Percentiles rank a stretch among this genome's conserved stretches.
Evolutionary conservation across 2,797 vertebrate species (phyloP).

Genomic region (Cercopithecus petaurista): DNA sequence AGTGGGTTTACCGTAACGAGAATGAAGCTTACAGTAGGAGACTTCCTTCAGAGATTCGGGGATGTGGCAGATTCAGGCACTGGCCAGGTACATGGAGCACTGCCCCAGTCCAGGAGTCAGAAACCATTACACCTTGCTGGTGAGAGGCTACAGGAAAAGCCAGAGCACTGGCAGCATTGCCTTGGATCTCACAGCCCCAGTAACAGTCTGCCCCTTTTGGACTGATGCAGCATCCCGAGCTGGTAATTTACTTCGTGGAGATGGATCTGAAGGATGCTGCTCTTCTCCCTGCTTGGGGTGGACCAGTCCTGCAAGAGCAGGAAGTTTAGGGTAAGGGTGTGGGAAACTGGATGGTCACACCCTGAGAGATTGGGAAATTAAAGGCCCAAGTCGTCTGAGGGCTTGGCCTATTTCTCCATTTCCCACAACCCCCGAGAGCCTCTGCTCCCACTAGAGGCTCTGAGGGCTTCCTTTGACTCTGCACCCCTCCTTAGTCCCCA

Average conservation of each 20-base stretch:
- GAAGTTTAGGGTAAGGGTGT: too few species aligned
- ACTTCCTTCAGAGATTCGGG: too few species aligned
- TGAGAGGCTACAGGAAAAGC: not conserved
- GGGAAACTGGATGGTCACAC: too few species aligned
- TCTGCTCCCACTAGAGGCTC: not conserved
- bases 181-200: not conserved
- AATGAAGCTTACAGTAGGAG: not conserved
- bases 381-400: not conserved
- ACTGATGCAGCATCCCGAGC: not conserved
- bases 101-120: not conserved
- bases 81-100: not conserved
- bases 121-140: not conserved
- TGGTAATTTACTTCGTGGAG: not conserved
- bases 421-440: fast-evolving
- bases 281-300: not conserved
- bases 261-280: not conserved
- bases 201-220: too few species aligned
- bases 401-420: not conserved
- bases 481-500: not conserved
- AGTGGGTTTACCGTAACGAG: not conserved
- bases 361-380: not conserved
- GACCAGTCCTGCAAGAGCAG: not conserved
- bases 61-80: too few species aligned
- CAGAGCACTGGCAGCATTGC: not conserved
- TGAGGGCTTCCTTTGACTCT: not conserved